Evolutionary conservation across 2,113 vertebrate species (phyloP).

Genomic region (Rissa tridactyla): DNA sequence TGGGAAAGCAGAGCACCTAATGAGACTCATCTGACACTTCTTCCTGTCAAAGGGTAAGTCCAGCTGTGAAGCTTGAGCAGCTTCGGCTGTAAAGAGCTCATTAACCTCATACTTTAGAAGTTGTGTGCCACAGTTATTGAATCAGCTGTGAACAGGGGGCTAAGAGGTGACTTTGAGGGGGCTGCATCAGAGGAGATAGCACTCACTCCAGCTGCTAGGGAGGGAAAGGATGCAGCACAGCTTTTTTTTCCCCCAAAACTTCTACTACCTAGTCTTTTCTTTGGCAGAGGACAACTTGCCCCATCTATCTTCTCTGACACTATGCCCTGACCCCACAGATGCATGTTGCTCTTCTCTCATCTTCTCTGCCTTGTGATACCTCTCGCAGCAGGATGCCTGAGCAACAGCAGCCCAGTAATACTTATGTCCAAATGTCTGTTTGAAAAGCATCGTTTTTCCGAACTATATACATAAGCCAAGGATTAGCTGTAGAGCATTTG

Average conservation of each 20-base stretch:
- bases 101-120: not conserved
- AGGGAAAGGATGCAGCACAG: not conserved
- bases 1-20: not conserved
- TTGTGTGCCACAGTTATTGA: not conserved
- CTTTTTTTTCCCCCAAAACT: not conserved
- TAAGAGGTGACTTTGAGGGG: not conserved
- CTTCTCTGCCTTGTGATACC: not conserved
- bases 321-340: not conserved
- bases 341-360: not conserved
- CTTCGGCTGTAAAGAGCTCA: not conserved
- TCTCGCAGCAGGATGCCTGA: not conserved
- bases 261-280: not conserved
- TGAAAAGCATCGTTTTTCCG: not conserved
- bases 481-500: not conserved
- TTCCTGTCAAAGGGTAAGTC: not conserved
- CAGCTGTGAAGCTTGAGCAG: not conserved
- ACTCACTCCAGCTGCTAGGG: not conserved
- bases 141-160: not conserved
- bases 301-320: not conserved
- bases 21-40: not conserved
- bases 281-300: not conserved
- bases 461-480: not conserved
- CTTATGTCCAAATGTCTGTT: not conserved
- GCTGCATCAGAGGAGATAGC: not conserved
- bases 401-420: not conserved